phyloP scores from a whole-genome alignment of 2,888 invertebrate species.

The Automeris io region DNA sequence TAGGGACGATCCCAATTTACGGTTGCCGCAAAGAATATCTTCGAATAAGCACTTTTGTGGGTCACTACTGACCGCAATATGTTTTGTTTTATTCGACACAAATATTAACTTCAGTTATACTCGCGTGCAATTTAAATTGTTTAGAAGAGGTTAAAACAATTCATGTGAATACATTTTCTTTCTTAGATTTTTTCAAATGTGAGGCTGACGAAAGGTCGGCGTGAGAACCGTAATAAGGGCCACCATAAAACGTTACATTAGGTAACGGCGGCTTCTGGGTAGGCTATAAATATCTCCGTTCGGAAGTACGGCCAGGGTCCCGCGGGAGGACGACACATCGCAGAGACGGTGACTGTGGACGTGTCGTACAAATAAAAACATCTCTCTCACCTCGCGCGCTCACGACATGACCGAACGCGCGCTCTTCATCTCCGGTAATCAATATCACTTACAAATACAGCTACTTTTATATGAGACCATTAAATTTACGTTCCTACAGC shows the following conservation, averaged over 20 bases:
- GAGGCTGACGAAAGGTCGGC: slow-evolving; percentile 43
- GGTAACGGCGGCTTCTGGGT: slow-evolving; percentile 75
- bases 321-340: slow-evolving; percentile 68
- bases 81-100: slow-evolving; percentile 33
- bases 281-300: slow-evolving; percentile 76
- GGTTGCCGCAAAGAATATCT: slow-evolving; percentile 72
- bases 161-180: slow-evolving; percentile 55
- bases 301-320: slow-evolving; percentile 72
- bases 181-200: slow-evolving; percentile 2
- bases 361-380: slow-evolving; percentile 73
- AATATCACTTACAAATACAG: slow-evolving; percentile 66
- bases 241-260: slow-evolving; percentile 76
- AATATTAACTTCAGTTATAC: neutral
- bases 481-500: slow-evolving; percentile 45
- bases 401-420: slow-evolving; percentile 27
- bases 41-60: slow-evolving; percentile 57
- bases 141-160: slow-evolving; percentile 24
- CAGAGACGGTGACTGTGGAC: slow-evolving; percentile 59
- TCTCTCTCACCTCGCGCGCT: slow-evolving; percentile 53
- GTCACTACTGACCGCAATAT: slow-evolving; percentile 47
- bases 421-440: slow-evolving; percentile 51
- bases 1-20: slow-evolving; percentile 59
- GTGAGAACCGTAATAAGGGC: slow-evolving; percentile 71
- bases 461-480: slow-evolving; percentile 49
- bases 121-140: neutral